phyloP scores from a whole-genome alignment of 1,140 invertebrate genomes.

The Galendromus occidentalis region DNA sequence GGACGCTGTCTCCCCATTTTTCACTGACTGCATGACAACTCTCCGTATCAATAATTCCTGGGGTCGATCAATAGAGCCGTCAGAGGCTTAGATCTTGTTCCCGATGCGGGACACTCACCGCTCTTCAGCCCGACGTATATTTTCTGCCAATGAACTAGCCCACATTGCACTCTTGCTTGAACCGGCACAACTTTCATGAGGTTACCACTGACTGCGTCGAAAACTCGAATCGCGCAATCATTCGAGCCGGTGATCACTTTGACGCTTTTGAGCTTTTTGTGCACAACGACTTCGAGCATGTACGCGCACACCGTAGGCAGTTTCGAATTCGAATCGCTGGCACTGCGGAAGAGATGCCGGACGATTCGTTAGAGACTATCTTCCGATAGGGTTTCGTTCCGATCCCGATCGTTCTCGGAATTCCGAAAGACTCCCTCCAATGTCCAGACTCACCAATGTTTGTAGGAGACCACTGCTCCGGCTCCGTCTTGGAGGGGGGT shows the following conservation, averaged over 20 bases:
- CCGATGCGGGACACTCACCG: neutral
- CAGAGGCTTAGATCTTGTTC: neutral
- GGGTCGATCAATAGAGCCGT: neutral
- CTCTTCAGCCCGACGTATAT: neutral
- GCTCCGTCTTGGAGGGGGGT: neutral
- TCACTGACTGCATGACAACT: neutral
- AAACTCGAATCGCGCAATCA: neutral
- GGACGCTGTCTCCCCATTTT: no score
- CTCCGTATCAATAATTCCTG: neutral
- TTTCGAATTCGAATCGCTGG: neutral
- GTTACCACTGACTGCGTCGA: neutral
- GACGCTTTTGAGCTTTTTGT: neutral
- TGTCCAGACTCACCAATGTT: neutral
- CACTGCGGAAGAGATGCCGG: neutral
- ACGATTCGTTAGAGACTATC: no score
- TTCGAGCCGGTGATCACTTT: neutral
- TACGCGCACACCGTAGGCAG: neutral
- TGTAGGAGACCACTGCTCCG: neutral
- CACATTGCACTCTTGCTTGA: neutral
- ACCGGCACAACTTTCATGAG: conserved; percentile 2
- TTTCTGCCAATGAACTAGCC: neutral
- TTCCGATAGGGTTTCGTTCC: no score
- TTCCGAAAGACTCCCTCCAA: no score
- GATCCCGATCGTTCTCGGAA: no score
- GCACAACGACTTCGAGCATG: neutral